These are phyloP conservation scores for Cynodonichthys magdalenae DNA, from an alignment of 2,797 vertebrate species.

Conservation along the genomic window DNA sequence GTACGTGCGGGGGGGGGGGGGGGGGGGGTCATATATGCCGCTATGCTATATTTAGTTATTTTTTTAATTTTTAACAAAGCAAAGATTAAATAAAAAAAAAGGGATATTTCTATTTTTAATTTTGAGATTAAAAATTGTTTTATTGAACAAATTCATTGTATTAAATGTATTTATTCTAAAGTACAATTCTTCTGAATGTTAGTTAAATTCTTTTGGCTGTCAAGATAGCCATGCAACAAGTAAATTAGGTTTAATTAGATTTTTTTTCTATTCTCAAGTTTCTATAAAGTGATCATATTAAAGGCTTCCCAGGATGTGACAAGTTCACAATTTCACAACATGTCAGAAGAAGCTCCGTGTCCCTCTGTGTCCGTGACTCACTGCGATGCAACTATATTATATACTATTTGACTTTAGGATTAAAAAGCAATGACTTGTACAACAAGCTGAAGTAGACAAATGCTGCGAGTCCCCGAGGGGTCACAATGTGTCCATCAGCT, in stretches of 20 bases:
- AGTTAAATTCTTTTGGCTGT: no score
- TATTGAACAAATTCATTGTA: no score
- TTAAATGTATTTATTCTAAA: no score
- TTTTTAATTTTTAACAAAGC: no score
- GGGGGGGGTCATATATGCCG: no score
- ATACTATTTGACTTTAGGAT: slow-evolving; percentile 39
- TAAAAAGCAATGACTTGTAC: slow-evolving; percentile 64
- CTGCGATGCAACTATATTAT: slow-evolving; percentile 28
- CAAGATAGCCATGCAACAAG: background rate
- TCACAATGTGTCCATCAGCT: slow-evolving; percentile 67
- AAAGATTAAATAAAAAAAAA: no score
- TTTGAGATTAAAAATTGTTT: no score
- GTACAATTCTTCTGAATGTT: no score
- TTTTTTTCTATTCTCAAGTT: background rate
- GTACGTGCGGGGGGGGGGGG: no score
- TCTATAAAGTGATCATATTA: background rate
- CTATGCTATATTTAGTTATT: no score
- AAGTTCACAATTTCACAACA: background rate
- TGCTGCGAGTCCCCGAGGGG: slow-evolving; percentile 54
- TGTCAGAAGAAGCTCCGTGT: background rate
- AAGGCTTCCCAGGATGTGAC: background rate
- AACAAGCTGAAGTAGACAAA: slow-evolving; percentile 63
- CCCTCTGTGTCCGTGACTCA: background rate
- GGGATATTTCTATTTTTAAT: no score
- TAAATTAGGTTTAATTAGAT: background rate